Base-by-base conservation (phyloP, 2,113 vertebrate species). In the Barnardius zonarius region DNA sequence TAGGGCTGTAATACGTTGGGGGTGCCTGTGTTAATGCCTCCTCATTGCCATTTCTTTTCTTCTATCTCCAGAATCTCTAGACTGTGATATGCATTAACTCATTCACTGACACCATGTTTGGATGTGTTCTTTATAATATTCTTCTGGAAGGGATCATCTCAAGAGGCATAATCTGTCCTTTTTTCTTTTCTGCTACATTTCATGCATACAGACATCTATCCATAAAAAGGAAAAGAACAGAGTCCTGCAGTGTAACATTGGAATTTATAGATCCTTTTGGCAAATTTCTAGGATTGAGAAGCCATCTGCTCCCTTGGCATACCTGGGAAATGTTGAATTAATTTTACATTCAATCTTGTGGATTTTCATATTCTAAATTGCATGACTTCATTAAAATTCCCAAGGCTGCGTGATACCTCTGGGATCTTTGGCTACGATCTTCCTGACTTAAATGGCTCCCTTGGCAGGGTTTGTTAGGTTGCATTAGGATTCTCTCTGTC, bases 291-390 rank as follows among this genome's bases (percentile, higher is more conserved):
- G 70, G 68, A 88, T 82, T 85, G 63, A 23, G 83, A 35, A 84
- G 63, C 93, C 93, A 93, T 91, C 92, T 95, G 84, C 57, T 94
- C 27, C 39, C 44, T 78, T 91, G 93, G 73, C 85, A 78, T 92
- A 87, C 81, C 83, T 83, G 90, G 39, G 39, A 75, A 77, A 54
- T 67, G 24, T 25, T 33, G 61, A 68, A 81, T 92, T 88, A 41
- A 22, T 88, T 78, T 75, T 22, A 20, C 43, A 68, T 91, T 62
- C 31, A 27, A 1, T 68, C 39, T 70, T 64, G 57, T 0, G 19
- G 49, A 15, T 73, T 93, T 85, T 64, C 57, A 8, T 94, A 28
- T 85, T 67, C 64, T 23, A 57, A 77, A 41, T 52, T 49, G 37
- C 46, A 9, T 30, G 52, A 28, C 17, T 73, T 92, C 48, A 83